A percentile compares a stretch with the other conserved stretches of the same genome.
phyloP scores from a whole-genome alignment of 2,888 invertebrate genomes.

The Camptogramma bilineatum region DNA sequence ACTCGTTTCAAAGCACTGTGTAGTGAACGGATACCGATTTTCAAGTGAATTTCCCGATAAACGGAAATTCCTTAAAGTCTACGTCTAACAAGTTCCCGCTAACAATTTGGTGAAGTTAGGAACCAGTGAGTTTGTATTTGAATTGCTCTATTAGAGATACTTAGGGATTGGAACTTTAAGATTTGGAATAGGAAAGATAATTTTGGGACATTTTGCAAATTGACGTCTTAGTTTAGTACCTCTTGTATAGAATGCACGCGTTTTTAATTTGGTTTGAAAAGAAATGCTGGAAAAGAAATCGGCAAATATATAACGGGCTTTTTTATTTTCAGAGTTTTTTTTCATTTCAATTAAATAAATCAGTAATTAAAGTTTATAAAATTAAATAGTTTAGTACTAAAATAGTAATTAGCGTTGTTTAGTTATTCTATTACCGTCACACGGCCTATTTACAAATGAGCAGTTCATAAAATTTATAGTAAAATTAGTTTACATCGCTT shows the following conservation, averaged over 20 bases:
- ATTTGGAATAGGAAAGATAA: background rate
- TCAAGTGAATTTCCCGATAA: constrained; percentile 29
- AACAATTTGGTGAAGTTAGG: constrained; percentile 44
- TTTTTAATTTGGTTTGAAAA: no score
- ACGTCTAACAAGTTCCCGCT: constrained; percentile 46
- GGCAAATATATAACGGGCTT: no score
- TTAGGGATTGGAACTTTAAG: constrained; percentile 22
- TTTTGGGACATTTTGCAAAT: constrained; percentile 8
- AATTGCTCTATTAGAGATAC: constrained; percentile 44
- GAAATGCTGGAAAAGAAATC: no score
- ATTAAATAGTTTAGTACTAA: no score
- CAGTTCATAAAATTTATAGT: background rate
- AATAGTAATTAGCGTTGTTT: no score
- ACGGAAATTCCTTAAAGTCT: constrained; percentile 51
- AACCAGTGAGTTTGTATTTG: constrained; percentile 49
- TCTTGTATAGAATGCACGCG: no score
- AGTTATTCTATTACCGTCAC: background rate
- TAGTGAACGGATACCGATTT: constrained; percentile 19
- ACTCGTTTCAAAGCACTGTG: background rate
- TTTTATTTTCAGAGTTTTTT: no score
- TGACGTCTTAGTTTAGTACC: no score
- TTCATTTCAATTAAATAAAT: no score
- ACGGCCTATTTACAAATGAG: constrained; percentile 2
- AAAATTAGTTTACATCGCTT: background rate
- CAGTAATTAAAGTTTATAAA: no score